These are phyloP conservation scores for Julus scanicus DNA, from an alignment of 2,888 invertebrate species.

Conservation along the genomic window DNA sequence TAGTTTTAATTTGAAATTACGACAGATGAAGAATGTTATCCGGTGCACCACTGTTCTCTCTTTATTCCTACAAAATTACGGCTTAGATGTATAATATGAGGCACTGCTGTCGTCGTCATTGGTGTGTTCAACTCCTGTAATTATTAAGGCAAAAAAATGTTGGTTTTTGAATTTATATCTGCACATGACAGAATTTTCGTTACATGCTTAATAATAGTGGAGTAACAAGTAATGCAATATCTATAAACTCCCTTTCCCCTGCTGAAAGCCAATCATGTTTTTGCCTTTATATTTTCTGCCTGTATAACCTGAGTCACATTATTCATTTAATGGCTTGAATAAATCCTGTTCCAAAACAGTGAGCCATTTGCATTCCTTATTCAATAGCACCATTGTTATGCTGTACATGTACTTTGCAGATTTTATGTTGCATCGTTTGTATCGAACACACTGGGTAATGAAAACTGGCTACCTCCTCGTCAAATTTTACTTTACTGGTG, in stretches of 20 bases:
- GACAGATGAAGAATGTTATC: neutral
- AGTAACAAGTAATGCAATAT: neutral
- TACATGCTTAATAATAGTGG: neutral
- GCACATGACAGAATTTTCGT: neutral
- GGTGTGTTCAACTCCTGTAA: neutral
- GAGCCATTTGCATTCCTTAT: neutral
- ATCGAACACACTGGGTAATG: no score
- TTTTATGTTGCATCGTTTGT: no score
- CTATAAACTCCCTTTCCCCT: neutral
- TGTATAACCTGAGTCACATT: conserved; percentile 5
- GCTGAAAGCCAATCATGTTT: neutral
- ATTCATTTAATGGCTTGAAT: conserved; percentile 18
- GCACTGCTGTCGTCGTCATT: conserved; percentile 1
- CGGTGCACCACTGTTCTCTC: neutral
- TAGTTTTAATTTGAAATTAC: neutral
- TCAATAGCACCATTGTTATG: neutral
- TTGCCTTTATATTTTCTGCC: conserved; percentile 31
- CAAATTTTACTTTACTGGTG: no score
- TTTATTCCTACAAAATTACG: neutral
- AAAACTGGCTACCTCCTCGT: no score
- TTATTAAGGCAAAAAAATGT: neutral
- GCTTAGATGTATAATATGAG: neutral
- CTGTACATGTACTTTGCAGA: no score
- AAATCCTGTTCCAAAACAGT: conserved; percentile 32
- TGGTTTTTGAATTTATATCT: neutral